Evolutionary conservation across 2,888 invertebrate species (phyloP), one percentile per base, ranked within the genome.

Genomic region (Ichneumoninae sp.): DNA sequence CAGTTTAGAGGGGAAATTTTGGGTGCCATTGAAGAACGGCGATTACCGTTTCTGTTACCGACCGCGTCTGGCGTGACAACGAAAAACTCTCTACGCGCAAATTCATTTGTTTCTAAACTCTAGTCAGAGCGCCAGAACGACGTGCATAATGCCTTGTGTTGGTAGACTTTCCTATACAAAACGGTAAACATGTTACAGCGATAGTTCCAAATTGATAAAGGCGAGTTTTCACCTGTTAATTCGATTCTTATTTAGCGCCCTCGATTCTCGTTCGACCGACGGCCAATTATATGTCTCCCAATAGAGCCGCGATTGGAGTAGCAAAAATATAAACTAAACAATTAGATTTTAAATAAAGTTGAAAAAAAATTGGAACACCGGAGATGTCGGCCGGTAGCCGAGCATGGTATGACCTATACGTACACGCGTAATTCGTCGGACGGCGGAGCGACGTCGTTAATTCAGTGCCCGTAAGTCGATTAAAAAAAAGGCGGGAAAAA

Each of bases 381-480:
- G 13, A 19, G 33, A 19, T 33, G 44, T 26, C 8, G 60, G 44
- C n/a, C 63, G 47, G 54, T 40, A 13, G 7, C 52, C 16, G 33
- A 52, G n/a, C 13, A 16, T 66, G 22, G 22, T 60, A 63, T 30
- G 30, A 63, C 40, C 33, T n/a, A 47, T n/a, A 57, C 40, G 33
- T 44, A 7, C 13, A 75, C 52, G 68, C 73, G 13, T 65, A 52
- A 73, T 69, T 76, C 63, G 22, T 70, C 13, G 40, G 26, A 7
- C 16, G 60, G 8, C 10, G 60, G 33, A n/a, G 19, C 10, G 3
- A 8, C 50, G 63, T 19, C 52, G 40, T 63, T 77, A 77, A 73
- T 73, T 81, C 73, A 8, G 44, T 60, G 10, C 52, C 33, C 76
- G 60, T 84, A 84, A 84, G 73, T 81, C 69, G 71, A 84, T 84